phyloP scores from a whole-genome alignment of 2,797 vertebrate species.

The Helarctos malayanus region DNA sequence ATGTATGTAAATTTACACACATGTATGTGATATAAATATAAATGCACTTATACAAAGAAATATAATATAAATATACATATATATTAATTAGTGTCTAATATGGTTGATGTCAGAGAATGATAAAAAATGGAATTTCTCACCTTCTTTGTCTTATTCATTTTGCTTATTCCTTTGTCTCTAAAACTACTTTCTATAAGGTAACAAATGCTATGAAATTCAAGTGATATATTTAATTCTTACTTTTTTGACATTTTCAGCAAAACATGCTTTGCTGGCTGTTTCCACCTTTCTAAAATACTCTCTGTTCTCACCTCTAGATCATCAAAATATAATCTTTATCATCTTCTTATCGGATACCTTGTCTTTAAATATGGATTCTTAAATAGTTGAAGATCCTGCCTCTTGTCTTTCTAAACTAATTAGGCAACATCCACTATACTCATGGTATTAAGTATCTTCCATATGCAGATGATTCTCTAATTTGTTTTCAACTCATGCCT shows the following conservation, averaged over 20 bases:
- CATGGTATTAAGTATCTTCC: background rate
- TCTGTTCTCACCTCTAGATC: background rate
- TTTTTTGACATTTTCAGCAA: conserved; percentile 3
- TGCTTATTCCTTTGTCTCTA: background rate
- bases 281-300: background rate
- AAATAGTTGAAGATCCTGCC: background rate
- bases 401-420: background rate
- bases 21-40: background rate
- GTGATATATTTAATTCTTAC: background rate
- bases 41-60: background rate
- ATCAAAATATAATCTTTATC: background rate
- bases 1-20: background rate
- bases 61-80: background rate
- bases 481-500: background rate
- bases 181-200: background rate
- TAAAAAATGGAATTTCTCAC: background rate
- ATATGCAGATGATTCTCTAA: background rate
- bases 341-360: background rate
- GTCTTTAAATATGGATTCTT: background rate
- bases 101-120: background rate
- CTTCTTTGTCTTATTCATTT: background rate
- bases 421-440: background rate
- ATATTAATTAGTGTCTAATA: background rate
- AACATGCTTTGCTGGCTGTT: background rate
- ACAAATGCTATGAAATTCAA: background rate